Evolutionary conservation across 2,888 invertebrate genomes (phyloP).

Genomic region (Biston betularia): DNA sequence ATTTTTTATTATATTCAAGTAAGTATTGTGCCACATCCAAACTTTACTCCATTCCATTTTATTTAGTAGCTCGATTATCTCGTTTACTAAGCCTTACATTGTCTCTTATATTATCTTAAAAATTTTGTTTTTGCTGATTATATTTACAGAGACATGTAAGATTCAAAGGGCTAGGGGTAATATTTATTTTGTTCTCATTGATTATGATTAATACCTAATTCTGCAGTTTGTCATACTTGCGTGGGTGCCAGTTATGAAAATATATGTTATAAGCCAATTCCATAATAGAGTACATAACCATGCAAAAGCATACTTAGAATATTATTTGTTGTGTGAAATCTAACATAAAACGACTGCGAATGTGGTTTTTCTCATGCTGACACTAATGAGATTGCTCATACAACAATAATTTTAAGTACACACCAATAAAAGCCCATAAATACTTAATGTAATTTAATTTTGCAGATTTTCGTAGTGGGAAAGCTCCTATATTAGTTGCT

Average conservation of each 20-base stretch:
- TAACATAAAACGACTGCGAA: slow-evolving; percentile 13
- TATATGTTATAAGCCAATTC: neutral
- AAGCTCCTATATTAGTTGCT: slow-evolving; percentile 95
- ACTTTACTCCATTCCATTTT: neutral
- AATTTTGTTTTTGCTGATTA: too few relatives aligned
- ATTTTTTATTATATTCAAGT: neutral
- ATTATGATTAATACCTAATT: too few relatives aligned
- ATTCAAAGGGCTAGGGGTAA: too few relatives aligned
- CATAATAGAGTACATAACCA: neutral
- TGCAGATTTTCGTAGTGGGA: slow-evolving; percentile 93
- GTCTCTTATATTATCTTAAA: neutral
- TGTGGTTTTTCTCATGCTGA: slow-evolving; percentile 27
- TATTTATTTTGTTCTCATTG: neutral
- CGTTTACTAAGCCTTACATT: neutral
- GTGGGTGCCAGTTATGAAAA: neutral
- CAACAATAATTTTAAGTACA: slow-evolving; percentile 28
- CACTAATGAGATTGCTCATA: slow-evolving; percentile 13
- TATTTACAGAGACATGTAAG: too few relatives aligned
- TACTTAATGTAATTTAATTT: slow-evolving; percentile 46
- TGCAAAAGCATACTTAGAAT: neutral
- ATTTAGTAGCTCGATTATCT: neutral
- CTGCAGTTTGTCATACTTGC: neutral
- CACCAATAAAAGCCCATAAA: neutral
- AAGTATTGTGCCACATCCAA: slow-evolving; percentile 5
- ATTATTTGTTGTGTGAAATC: slow-evolving; percentile 17